Evolutionary conservation across 2,113 vertebrate genomes (phyloP).

Genomic region (Psittacula cyanocephala): DNA sequence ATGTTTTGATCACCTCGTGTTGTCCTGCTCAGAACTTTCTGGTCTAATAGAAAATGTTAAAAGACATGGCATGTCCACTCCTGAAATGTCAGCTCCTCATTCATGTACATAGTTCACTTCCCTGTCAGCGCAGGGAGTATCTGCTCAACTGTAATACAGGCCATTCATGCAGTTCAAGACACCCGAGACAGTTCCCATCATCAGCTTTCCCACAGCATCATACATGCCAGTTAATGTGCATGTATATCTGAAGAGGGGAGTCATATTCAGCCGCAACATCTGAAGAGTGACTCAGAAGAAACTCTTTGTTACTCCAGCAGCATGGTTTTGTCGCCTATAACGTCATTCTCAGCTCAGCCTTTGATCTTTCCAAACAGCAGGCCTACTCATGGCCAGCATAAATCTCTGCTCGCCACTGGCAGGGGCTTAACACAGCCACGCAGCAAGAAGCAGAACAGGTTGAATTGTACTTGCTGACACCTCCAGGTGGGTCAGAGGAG

Average conservation of each 20-base stretch:
- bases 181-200: not conserved
- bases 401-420: not conserved
- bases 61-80: not conserved
- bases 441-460: not conserved
- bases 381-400: not conserved
- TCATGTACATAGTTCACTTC: not conserved
- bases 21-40: not conserved
- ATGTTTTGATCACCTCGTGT: fast-evolving
- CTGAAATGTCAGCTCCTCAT: not conserved
- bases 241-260: slow-evolving; percentile 5
- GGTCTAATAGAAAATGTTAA: not conserved
- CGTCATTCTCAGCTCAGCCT: slow-evolving; percentile 14
- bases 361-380: not conserved
- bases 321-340: slow-evolving; percentile 12
- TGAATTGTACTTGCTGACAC: not conserved
- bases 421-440: not conserved
- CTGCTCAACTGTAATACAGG: not conserved
- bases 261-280: slow-evolving; percentile 29
- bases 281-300: slow-evolving; percentile 32
- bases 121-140: not conserved
- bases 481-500: not conserved
- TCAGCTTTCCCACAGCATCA: slow-evolving; percentile 30
- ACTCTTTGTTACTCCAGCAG: not conserved
- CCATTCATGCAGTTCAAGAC: not conserved
- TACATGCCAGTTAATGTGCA: slow-evolving; percentile 7